Percentiles rank a stretch among this genome's conserved stretches.
These are phyloP conservation scores for Carapus acus DNA, from an alignment of 2,797 vertebrate species.

Conservation along the genomic window DNA sequence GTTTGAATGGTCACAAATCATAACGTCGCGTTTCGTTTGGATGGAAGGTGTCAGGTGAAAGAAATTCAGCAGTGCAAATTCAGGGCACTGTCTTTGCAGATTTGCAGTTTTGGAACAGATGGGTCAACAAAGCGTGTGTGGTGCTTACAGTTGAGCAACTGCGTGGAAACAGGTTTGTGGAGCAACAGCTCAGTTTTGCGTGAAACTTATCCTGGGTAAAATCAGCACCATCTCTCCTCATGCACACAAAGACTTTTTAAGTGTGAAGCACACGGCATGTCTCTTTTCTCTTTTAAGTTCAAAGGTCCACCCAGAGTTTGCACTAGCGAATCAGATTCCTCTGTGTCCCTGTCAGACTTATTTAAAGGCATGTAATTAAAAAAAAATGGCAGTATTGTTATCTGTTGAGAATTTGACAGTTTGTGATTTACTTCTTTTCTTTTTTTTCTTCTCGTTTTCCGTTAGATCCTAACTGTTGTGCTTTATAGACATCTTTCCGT, in stretches of 20 bases:
- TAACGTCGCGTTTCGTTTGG: slow-evolving; percentile 59
- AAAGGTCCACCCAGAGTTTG: slow-evolving; percentile 59
- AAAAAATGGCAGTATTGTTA: slow-evolving; percentile 70
- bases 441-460: slow-evolving; percentile 49
- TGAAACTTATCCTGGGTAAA: slow-evolving; percentile 41
- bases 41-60: slow-evolving; percentile 51
- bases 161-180: slow-evolving; percentile 63
- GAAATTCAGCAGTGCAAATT: slow-evolving; percentile 61
- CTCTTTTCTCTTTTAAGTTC: slow-evolving; percentile 29
- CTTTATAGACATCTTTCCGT: slow-evolving; percentile 61
- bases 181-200: slow-evolving; percentile 57
- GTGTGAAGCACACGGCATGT: slow-evolving; percentile 48
- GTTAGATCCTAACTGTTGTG: slow-evolving; percentile 64
- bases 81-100: slow-evolving; percentile 51
- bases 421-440: slow-evolving; percentile 46
- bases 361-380: slow-evolving; percentile 71
- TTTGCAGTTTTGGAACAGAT: slow-evolving; percentile 50
- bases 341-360: slow-evolving; percentile 53
- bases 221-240: slow-evolving; percentile 38
- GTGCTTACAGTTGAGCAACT: slow-evolving; percentile 54
- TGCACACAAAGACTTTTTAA: slow-evolving; percentile 24
- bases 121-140: slow-evolving; percentile 50
- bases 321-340: slow-evolving; percentile 55
- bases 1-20: slow-evolving; percentile 52
- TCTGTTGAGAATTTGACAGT: slow-evolving; percentile 65